Evolutionary conservation across 2,113 vertebrate genomes (phyloP).

Genomic region (Alethe castanea): DNA sequence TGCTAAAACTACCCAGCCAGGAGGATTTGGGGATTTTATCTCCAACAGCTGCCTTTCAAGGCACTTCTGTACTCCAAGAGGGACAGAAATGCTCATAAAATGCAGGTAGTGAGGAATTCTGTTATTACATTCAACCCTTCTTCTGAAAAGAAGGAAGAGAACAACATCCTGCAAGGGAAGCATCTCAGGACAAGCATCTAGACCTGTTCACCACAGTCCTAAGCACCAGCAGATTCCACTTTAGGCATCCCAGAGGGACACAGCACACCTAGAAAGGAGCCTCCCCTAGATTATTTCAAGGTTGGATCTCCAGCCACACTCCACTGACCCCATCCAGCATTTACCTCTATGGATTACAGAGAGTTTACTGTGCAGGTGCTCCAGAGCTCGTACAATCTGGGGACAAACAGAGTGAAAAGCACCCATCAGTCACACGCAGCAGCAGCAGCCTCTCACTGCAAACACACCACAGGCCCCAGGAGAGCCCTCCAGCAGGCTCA

Average conservation of each 20-base stretch:
- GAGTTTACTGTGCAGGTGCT: constrained; percentile 82
- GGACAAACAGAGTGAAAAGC: neutral
- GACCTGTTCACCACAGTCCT: neutral
- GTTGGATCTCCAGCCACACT: neutral
- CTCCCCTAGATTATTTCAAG: neutral
- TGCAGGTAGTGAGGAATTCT: neutral
- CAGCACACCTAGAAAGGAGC: neutral
- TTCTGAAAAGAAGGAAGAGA: neutral
- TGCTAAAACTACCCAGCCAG: neutral
- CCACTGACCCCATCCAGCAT: neutral
- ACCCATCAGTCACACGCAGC: neutral
- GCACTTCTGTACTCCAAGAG: neutral
- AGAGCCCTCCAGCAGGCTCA: neutral
- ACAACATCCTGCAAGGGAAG: neutral
- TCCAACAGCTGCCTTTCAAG: neutral
- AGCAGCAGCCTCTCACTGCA: neutral
- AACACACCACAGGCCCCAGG: neutral
- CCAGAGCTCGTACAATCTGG: constrained; percentile 79
- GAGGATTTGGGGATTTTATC: neutral
- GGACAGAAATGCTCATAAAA: neutral
- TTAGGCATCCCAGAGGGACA: neutral
- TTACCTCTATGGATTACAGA: constrained; percentile 81
- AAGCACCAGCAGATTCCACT: neutral
- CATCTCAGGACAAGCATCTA: neutral
- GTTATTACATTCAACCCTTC: neutral